Base-by-base conservation (phyloP, 2,797 vertebrate species). In the Agapornis canus region DNA sequence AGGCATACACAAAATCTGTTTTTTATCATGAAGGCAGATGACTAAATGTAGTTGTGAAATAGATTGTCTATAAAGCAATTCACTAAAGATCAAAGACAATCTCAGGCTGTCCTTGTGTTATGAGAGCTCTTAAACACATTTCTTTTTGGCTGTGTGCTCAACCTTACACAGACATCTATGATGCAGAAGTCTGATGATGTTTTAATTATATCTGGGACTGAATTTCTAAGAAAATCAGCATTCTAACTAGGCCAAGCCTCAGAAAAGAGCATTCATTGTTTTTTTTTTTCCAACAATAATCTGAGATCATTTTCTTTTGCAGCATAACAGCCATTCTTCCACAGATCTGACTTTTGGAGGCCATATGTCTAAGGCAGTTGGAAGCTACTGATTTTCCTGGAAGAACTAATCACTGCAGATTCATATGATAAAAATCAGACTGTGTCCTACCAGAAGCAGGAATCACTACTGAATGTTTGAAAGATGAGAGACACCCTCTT, bases 91-190 rank as follows among this genome's bases (percentile, higher is more conserved):
- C 90, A 97, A 94, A 95, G 92, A 91, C 91, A 51, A 51, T 71
- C 68, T 84, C 0, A 0, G n/a, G 35, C 73, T 80, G 59, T 45
- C 52, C 47, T 82, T 90, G 40, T 86, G 76, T 95, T 94, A 86
- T 54, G 59, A 92, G 96, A 96, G 60, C 75, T 92, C 63, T 90
- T 89, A 94, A 96, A 96, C 86, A 92, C n/a, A 92, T 95, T 96
- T 93, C 75, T 61, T 94, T 91, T 89, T 94, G 95, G 93, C 95
- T 78, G 25, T 56, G 27, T 65, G 20, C 56, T 91, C 49, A 79
- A 17, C 48, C 72, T 82, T 79, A 77, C 70, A 80, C 64, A 94
- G 85, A 82, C 39, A 88, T 95, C 78, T 89, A 59, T 82, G 85
- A 95, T 95, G 87, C 71, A 94, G 59, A 80, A 92, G 32, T 82